Evolutionary conservation across 92 coral and sea anemone genomes (phyloP), one percentile per base, ranked within the genome.

Genomic region (Micromussa lordhowensis): DNA sequence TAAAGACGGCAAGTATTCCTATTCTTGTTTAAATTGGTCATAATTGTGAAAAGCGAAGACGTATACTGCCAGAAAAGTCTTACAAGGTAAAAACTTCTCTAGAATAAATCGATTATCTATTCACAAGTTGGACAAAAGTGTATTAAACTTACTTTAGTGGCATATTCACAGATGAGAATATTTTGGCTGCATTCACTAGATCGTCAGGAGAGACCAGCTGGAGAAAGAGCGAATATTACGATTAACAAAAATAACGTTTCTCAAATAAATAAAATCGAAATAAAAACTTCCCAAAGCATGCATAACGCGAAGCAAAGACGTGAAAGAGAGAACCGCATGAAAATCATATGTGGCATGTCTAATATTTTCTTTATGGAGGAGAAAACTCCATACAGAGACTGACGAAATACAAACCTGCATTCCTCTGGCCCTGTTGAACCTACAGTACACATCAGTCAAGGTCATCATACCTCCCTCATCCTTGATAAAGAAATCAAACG

Each of bases 171-270:
- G 95, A 83, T 82, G 95, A 94, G 80, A 98, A 94, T 83, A 91
- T 88, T 81, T 88, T 94, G 58, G 99, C 92, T 38, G 99, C 99
- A 87, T 98, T 98, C 7, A 98, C 92, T 61, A 98, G 92, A 68
- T 98, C 99, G 40, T 98, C 99, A 48, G 99, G 99, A 16, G 99
- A 98, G 72, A 98, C 99, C 35, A 98, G 93, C 99, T 98, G 88
- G 72, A 80, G 78, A 36, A 1, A 80, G 78, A 73, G 6, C 32
- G n/a, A 71, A 71, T 28, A 32, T 30, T 19, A 3, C 48, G 5
- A 40, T 40, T 40, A 4, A 40, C 48, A 40, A 40, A 40, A 40
- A 40, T 40, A 40, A 40, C 10, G 48, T 40, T 40, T 6, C 48
- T 40, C 48, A 40, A 40, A 4, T 40, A n/a, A n/a, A n/a, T n/a